Conservation (phyloP, 2,113 vertebrate genomes). For the Bagarius yarrelli region DNA sequence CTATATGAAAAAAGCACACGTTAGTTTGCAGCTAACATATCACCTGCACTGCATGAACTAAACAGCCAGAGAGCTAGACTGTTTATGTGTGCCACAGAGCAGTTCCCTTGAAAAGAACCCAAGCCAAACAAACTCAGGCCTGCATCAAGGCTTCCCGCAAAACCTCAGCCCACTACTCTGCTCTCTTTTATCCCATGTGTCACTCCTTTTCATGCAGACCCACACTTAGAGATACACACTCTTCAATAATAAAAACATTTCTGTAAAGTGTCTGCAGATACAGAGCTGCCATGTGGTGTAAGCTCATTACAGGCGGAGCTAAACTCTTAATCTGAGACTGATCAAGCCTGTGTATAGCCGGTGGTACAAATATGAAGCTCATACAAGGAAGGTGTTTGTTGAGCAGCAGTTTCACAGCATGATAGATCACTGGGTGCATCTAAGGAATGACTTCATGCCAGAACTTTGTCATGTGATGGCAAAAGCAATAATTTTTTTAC, state of each 20-base stretch:
- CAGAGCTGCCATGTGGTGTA: conserved; percentile 44
- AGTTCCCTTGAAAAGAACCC: conserved; percentile 62
- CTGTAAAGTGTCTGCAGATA: conserved; percentile 25
- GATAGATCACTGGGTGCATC: neutral
- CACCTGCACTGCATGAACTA: conserved; percentile 77
- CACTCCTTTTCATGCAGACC: conserved; percentile 39
- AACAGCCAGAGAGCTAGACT: conserved; percentile 58
- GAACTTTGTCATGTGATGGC: conserved; percentile 5
- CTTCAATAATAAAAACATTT: conserved; percentile 16
- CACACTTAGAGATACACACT: conserved; percentile 60
- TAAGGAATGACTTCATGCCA: conserved; percentile 52
- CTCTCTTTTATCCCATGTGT: conserved; percentile 43
- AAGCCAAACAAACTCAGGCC: conserved; percentile 73
- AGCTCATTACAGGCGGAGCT: conserved; percentile 49
- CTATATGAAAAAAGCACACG: conserved; percentile 16
- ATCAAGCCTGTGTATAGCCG: conserved; percentile 40
- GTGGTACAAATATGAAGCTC: conserved; percentile 21
- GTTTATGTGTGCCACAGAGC: conserved; percentile 53
- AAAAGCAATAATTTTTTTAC: too few species aligned
- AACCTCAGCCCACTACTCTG: conserved; percentile 70
- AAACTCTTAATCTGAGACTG: conserved; percentile 50
- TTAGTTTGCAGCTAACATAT: conserved; percentile 63
- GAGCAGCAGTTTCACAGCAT: neutral
- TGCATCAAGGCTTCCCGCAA: conserved; percentile 72
- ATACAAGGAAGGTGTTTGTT: conserved; percentile 20